These are phyloP conservation scores for Meteorus cinctellus DNA, from an alignment of 2,888 invertebrate species.

Conservation along the genomic window DNA sequence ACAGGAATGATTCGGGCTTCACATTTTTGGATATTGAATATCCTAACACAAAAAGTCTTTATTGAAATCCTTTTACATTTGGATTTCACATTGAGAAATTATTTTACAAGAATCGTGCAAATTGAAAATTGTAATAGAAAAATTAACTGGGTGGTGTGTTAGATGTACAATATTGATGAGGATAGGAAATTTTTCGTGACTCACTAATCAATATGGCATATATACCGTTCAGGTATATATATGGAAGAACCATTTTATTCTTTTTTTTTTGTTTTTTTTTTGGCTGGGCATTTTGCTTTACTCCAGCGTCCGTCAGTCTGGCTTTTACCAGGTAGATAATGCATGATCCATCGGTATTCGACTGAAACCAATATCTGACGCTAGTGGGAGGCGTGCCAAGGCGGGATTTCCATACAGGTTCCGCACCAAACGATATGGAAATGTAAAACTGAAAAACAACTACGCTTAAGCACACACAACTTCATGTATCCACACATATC, in stretches of 20 bases:
- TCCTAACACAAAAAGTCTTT: too few relatives aligned
- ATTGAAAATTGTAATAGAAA: too few relatives aligned
- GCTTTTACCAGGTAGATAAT: conserved; percentile 60
- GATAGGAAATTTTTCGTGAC: not conserved
- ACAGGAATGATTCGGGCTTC: not conserved
- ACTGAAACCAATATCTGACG: conserved; percentile 64
- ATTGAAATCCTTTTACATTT: too few relatives aligned
- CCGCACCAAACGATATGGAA: conserved; percentile 65
- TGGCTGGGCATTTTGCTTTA: not conserved
- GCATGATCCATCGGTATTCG: conserved; percentile 65
- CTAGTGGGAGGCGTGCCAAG: conserved; percentile 53
- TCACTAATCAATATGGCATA: not conserved
- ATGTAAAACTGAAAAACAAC: conserved; percentile 64
- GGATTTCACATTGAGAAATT: too few relatives aligned
- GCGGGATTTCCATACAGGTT: conserved; percentile 65
- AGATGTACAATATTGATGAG: not conserved
- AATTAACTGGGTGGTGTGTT: not conserved
- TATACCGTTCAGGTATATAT: not conserved
- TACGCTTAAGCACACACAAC: conserved; percentile 49
- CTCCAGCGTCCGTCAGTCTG: conserved; percentile 31
- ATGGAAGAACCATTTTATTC: not conserved
- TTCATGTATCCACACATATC: not conserved
- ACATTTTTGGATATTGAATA: too few relatives aligned
- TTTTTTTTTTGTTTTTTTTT: not conserved
- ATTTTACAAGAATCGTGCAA: too few relatives aligned